Evolutionary conservation across 2,888 invertebrate genomes (phyloP).

Genomic region (Idaea dimidiata): DNA sequence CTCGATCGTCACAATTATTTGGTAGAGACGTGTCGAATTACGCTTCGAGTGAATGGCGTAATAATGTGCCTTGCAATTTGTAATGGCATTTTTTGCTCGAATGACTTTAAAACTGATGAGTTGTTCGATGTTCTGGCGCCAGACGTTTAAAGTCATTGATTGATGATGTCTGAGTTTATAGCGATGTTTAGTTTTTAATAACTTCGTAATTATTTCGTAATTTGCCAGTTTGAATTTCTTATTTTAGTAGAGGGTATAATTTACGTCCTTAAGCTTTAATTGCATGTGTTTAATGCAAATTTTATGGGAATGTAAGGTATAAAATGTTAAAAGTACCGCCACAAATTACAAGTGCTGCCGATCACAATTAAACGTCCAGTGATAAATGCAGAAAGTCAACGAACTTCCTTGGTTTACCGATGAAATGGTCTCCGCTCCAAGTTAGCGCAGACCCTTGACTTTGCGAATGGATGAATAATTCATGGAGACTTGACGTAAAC

Average conservation of each 20-base stretch:
- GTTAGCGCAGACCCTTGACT: not conserved
- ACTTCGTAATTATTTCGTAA: not conserved
- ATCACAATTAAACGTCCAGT: not conserved
- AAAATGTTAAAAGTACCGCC: not conserved
- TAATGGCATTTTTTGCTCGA: constrained; percentile 28
- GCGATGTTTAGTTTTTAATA: constrained; percentile 4
- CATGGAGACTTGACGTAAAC: not conserved
- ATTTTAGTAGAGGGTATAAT: not conserved
- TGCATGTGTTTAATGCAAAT: not conserved
- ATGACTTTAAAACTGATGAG: constrained; percentile 21
- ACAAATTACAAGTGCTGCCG: constrained; percentile 1
- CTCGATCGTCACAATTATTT: constrained; percentile 21
- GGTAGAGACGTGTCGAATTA: constrained; percentile 24
- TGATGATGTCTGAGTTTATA: constrained; percentile 22
- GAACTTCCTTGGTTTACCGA: constrained; percentile 1
- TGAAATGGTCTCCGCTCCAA: not conserved
- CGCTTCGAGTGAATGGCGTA: constrained; percentile 19
- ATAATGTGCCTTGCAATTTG: constrained; percentile 23
- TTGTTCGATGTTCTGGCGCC: constrained; percentile 28
- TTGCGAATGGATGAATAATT: not conserved
- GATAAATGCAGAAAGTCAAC: not conserved
- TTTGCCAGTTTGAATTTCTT: not conserved
- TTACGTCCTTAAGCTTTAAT: not conserved
- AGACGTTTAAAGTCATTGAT: constrained; percentile 23
- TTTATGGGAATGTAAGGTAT: not conserved